Conservation (phyloP, 2,888 invertebrate genomes). For the Agrochola macilenta region DNA sequence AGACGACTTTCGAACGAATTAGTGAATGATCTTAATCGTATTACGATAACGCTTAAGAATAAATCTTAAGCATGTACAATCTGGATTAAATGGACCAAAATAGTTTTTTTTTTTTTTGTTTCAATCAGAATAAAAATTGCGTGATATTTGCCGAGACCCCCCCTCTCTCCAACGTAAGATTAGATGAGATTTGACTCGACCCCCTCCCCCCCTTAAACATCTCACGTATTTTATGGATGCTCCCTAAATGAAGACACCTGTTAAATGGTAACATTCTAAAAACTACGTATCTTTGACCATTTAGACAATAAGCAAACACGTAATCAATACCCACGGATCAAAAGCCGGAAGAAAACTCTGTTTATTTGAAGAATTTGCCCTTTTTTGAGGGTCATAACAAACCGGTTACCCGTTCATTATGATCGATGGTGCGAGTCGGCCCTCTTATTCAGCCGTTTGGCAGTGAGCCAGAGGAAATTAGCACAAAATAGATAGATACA, state of each 20-base stretch:
- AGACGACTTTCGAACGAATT: too few relatives aligned
- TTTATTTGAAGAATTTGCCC: slow-evolving; percentile 25
- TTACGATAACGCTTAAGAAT: too few relatives aligned
- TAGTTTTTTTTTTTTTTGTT: too few relatives aligned
- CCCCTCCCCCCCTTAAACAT: too few relatives aligned
- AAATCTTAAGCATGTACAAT: too few relatives aligned
- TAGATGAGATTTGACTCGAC: too few relatives aligned
- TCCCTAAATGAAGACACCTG: slow-evolving; percentile 34
- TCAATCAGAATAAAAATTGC: too few relatives aligned
- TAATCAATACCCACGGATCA: slow-evolving; percentile 24
- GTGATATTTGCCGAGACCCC: too few relatives aligned
- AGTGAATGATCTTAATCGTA: too few relatives aligned
- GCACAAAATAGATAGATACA: not conserved
- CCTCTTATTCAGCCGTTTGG: slow-evolving; percentile 65
- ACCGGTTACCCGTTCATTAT: slow-evolving; percentile 60
- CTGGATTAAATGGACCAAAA: too few relatives aligned
- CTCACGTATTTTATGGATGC: too few relatives aligned
- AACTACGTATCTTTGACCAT: not conserved
- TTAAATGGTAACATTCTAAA: slow-evolving; percentile 1
- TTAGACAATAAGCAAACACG: not conserved
- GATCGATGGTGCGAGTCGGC: slow-evolving; percentile 58
- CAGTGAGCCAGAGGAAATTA: slow-evolving; percentile 56
- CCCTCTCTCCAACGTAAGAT: too few relatives aligned
- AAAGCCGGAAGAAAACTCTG: slow-evolving; percentile 30
- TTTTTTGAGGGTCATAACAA: slow-evolving; percentile 48